Conservation (phyloP, 2,797 vertebrate species). For the Lacerta viridis region DNA sequence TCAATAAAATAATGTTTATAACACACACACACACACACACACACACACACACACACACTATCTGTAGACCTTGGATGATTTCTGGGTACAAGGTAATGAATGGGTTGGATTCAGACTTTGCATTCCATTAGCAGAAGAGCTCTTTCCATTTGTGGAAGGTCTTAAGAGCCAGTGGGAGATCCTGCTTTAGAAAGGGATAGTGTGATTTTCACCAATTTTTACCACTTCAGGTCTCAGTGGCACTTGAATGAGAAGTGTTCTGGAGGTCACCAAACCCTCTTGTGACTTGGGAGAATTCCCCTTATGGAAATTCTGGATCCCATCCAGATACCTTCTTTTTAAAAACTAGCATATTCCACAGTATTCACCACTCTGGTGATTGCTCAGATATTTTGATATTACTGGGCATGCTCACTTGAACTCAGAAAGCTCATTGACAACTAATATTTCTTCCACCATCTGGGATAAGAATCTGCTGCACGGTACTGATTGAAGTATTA, state of each 20-base stretch:
- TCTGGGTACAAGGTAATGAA: not conserved
- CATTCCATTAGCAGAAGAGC: too few species aligned
- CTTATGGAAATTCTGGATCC: too few species aligned
- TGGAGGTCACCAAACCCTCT: too few species aligned
- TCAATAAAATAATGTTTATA: not conserved
- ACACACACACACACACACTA: not conserved
- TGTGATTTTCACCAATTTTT: too few species aligned
- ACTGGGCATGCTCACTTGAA: not conserved
- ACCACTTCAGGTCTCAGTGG: too few species aligned
- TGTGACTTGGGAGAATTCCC: too few species aligned
- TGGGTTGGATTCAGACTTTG: too few species aligned
- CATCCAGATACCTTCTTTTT: too few species aligned
- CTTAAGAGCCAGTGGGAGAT: too few species aligned
- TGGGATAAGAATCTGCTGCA: not conserved
- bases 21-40: not conserved
- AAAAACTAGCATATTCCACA: not conserved
- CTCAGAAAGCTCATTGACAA: not conserved
- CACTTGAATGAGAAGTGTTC: too few species aligned
- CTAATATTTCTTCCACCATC: not conserved
- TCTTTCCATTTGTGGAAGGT: too few species aligned
- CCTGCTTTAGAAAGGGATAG: too few species aligned
- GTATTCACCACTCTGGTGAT: not conserved
- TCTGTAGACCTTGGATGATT: not conserved
- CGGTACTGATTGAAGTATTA: not conserved
- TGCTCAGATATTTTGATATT: not conserved